A percentile compares a stretch with the other conserved stretches of the same genome.
Conservation (phyloP, 2,888 invertebrate species). For the Onchidella celtica region DNA sequence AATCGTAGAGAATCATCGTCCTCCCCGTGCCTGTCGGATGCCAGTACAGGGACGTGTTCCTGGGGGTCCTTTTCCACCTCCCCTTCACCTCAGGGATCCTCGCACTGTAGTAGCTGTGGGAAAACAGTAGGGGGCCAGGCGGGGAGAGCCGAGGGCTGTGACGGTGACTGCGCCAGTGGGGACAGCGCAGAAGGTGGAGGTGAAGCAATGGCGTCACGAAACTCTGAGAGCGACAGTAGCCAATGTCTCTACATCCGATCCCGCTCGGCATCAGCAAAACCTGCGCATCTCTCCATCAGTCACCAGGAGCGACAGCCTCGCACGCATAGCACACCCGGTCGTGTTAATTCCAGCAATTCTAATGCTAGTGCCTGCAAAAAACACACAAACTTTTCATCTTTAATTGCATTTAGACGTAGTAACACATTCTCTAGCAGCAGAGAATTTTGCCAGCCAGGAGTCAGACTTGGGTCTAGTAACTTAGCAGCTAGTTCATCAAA, state of each 20-base stretch:
- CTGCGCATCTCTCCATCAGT: not conserved
- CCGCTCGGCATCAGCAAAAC: not conserved
- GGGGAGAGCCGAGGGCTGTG: conserved; percentile 3
- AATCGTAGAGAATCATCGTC: conserved; percentile 18
- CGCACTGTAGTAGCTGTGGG: conserved; percentile 18
- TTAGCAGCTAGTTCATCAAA: not conserved
- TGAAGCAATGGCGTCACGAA: conserved; percentile 14
- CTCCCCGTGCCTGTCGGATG: conserved; percentile 41
- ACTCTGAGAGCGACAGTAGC: conserved; percentile 16
- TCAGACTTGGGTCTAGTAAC: not conserved
- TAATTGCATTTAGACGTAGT: not conserved
- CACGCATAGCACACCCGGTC: not conserved
- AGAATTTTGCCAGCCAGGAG: not conserved
- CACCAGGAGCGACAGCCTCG: not conserved
- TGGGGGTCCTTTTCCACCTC: conserved; percentile 38
- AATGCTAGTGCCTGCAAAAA: not conserved
- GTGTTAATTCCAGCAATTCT: not conserved
- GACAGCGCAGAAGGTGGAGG: conserved; percentile 24
- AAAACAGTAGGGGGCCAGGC: not conserved
- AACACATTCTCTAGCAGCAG: not conserved
- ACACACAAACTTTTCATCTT: not conserved
- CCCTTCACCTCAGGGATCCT: not conserved
- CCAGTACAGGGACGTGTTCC: conserved; percentile 37
- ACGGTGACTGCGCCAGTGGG: conserved; percentile 21
- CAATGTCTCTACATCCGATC: not conserved